Conservation (phyloP, 1,140 invertebrate species). For the Platorchestia sp. region DNA sequence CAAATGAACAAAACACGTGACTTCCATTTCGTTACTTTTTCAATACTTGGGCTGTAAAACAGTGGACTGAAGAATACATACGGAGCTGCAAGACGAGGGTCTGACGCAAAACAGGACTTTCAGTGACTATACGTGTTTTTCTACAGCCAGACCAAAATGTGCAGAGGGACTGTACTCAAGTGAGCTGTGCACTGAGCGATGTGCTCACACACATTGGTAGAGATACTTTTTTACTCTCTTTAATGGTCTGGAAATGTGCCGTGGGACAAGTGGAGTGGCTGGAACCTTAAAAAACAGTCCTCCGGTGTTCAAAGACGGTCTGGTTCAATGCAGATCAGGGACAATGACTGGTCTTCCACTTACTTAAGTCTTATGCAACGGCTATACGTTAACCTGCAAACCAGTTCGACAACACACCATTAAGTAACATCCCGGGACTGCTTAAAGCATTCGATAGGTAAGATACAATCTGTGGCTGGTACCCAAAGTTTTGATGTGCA, state of each 20-base stretch:
- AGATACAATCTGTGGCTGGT: too few species aligned
- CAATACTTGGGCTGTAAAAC: not conserved
- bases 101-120: not conserved
- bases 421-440: not conserved
- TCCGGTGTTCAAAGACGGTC: not conserved
- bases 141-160: not conserved
- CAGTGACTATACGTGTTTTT: not conserved
- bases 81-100: not conserved
- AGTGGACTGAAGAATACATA: too few species aligned
- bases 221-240: not conserved
- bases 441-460: too few species aligned
- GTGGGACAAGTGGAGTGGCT: not conserved
- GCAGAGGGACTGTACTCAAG: not conserved
- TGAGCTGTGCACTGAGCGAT: not conserved
- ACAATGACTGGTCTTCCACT: not conserved
- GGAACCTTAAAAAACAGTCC: not conserved
- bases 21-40: not conserved
- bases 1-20: not conserved
- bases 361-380: not conserved
- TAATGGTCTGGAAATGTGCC: not conserved
- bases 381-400: not conserved
- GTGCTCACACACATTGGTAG: not conserved
- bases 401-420: not conserved
- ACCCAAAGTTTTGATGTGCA: not conserved
- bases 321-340: not conserved